Evolutionary conservation across 2,113 vertebrate genomes (phyloP).

Genomic region (Paracyprichromis sp.): DNA sequence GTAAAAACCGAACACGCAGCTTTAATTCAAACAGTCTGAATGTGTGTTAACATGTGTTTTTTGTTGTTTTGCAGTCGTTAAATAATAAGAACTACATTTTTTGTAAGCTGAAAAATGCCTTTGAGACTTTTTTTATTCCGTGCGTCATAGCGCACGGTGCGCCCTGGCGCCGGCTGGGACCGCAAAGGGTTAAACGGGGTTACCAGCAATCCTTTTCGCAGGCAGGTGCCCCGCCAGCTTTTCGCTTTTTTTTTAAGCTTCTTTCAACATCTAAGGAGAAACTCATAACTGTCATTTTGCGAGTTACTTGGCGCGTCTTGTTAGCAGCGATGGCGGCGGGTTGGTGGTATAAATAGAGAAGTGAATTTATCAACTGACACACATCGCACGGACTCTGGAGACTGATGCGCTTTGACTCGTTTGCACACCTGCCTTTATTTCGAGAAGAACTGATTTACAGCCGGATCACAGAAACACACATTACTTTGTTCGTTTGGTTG

Average conservation of each 20-base stretch:
- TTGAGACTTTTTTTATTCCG: background rate
- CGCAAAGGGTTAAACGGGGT: constrained; percentile 85
- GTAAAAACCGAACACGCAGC: background rate
- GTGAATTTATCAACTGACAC: constrained; percentile 17
- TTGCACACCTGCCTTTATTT: background rate
- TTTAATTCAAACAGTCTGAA: background rate
- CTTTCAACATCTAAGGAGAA: constrained; percentile 78
- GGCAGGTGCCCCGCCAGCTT: constrained; percentile 86
- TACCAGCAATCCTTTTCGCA: constrained; percentile 79
- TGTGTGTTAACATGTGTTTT: background rate
- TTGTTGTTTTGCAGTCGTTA: background rate
- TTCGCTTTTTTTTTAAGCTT: constrained; percentile 61
- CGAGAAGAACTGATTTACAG: background rate
- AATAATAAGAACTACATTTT: background rate
- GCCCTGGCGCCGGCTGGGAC: background rate
- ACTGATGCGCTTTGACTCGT: background rate
- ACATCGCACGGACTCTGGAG: background rate
- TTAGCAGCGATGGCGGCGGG: constrained; percentile 47
- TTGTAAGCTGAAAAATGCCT: background rate
- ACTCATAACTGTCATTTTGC: constrained; percentile 79
- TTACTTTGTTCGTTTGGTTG: background rate
- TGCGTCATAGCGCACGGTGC: constrained; percentile 19
- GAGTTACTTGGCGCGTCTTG: constrained; percentile 74
- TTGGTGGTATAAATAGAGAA: constrained; percentile 74
- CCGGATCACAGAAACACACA: background rate